These are phyloP conservation scores for Drosophila tripunctata DNA, from an alignment of 2,888 invertebrate species.

Conservation along the genomic window DNA sequence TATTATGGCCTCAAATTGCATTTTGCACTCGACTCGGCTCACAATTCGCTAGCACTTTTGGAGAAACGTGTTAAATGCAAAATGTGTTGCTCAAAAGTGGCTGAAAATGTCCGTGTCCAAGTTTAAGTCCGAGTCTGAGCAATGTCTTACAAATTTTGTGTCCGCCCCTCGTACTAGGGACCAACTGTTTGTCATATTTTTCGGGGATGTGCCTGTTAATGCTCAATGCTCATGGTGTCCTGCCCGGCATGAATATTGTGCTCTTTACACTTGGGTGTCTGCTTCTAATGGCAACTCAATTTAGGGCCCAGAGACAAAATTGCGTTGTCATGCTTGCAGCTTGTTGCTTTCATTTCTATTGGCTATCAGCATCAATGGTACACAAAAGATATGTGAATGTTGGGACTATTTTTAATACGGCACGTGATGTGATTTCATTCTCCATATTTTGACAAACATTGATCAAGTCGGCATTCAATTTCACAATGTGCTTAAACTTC, in stretches of 20 bases:
- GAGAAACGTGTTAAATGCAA: conserved; percentile 75
- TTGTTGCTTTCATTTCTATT: conserved; percentile 20
- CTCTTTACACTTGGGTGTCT: conserved; percentile 27
- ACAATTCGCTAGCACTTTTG: conserved; percentile 63
- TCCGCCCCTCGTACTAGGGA: conserved; percentile 1
- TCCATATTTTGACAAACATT: conserved; percentile 33
- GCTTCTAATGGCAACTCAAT: conserved; percentile 53
- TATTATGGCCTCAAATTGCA: conserved; percentile 68
- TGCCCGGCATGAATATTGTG: conserved; percentile 55
- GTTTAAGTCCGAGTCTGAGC: background rate
- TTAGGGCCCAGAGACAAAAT: conserved; percentile 40
- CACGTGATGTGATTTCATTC: conserved; percentile 68
- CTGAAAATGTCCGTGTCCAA: conserved; percentile 30
- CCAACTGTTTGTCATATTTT: conserved; percentile 56
- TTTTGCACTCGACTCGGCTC: conserved; percentile 73
- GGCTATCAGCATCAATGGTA: conserved; percentile 33
- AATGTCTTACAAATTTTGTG: conserved; percentile 44
- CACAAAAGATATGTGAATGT: conserved; percentile 31
- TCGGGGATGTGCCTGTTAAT: background rate
- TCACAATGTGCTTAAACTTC: background rate
- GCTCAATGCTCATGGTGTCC: conserved; percentile 26
- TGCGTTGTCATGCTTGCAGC: conserved; percentile 39
- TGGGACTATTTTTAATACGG: conserved; percentile 55
- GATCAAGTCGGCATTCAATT: conserved; percentile 6
- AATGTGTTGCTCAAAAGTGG: conserved; percentile 49